These are phyloP conservation scores for Gavia stellata DNA, from an alignment of 2,113 vertebrate genomes.

Conservation along the genomic window DNA sequence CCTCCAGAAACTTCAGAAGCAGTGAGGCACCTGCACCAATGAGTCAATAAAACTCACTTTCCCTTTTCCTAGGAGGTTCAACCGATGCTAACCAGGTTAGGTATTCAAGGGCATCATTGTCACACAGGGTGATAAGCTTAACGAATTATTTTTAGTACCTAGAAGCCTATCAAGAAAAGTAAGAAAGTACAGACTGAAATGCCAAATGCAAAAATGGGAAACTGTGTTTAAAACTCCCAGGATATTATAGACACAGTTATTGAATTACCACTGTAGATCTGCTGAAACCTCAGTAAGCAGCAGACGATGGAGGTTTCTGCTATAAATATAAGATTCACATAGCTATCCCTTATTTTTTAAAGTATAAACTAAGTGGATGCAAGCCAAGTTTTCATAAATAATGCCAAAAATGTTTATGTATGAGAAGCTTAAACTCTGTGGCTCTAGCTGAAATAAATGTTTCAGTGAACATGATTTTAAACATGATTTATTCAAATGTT, in stretches of 20 bases:
- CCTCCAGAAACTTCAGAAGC: not conserved
- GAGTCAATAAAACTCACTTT: not conserved
- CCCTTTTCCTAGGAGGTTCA: not conserved
- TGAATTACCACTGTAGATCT: constrained; percentile 49
- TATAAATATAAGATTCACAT: constrained; percentile 26
- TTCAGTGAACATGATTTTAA: constrained; percentile 62
- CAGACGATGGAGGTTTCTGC: constrained; percentile 7
- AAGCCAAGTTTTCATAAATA: constrained; percentile 58
- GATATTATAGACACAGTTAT: constrained; percentile 34
- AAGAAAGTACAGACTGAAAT: constrained; percentile 37
- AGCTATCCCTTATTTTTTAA: constrained; percentile 26
- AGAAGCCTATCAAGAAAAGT: constrained; percentile 22
- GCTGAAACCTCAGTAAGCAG: constrained; percentile 40
- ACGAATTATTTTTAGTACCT: constrained; percentile 39
- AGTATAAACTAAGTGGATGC: constrained; percentile 38
- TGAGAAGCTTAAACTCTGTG: constrained; percentile 42
- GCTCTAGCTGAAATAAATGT: constrained; percentile 43
- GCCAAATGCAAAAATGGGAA: constrained; percentile 43
- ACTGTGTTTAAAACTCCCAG: constrained; percentile 16
- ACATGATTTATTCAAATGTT: constrained; percentile 68
- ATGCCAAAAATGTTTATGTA: constrained; percentile 60
- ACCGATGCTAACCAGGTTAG: not conserved
- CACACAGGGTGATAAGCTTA: not conserved
- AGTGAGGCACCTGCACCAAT: not conserved
- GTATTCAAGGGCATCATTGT: not conserved